Conservation (phyloP, 92 coral and sea anemone species). For the Diadumene lineata region DNA sequence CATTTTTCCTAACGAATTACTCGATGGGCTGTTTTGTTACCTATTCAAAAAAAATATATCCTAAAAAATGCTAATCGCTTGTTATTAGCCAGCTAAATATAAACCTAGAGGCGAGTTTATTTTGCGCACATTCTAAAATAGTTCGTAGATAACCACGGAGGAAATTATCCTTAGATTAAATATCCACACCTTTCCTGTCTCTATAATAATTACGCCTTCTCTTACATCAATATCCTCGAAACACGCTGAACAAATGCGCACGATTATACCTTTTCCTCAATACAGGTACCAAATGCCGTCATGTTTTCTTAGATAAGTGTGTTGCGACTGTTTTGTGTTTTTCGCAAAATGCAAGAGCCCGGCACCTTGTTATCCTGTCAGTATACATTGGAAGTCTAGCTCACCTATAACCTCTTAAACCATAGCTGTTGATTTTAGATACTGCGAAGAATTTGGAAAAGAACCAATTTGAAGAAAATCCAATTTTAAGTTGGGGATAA, state of each 20-base stretch:
- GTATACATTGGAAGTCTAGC: background rate
- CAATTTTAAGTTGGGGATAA: background rate
- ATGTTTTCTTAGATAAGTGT: too few relatives aligned
- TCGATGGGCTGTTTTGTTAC: background rate
- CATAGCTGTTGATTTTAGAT: conserved; percentile 2
- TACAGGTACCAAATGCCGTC: too few relatives aligned
- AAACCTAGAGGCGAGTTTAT: background rate
- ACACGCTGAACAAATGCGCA: too few relatives aligned
- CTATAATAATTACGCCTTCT: background rate
- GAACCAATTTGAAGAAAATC: conserved; percentile 4
- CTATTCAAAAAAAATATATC: background rate
- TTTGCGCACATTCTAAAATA: background rate
- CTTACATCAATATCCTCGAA: background rate
- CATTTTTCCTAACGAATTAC: too few relatives aligned
- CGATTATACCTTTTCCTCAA: too few relatives aligned
- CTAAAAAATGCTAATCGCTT: background rate
- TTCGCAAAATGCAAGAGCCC: background rate
- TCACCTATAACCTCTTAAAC: conserved; percentile 9
- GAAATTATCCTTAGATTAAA: background rate
- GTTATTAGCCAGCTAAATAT: background rate
- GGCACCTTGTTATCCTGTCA: background rate
- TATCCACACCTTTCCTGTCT: background rate
- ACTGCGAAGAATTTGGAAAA: conserved; percentile 15
- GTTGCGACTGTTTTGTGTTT: background rate
- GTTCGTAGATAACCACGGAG: background rate